Percentiles rank a stretch among this genome's conserved stretches.
Conservation (phyloP, 2,113 vertebrate species). For the mouse (Mus musculus) region GRCm39 chr9:69575001-69575500, state of each 20-base stretch:
- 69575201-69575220: neutral
- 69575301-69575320: neutral
- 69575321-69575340: neutral
- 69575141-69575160: neutral
- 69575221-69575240: neutral
- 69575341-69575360: neutral
- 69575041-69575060: neutral
- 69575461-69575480: neutral
- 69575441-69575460: neutral
- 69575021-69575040: no score
- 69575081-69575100: neutral
- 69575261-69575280: neutral
- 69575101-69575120: neutral
- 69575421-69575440: neutral
- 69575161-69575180: neutral
- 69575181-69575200: neutral
- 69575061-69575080: neutral
- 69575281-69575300: slow-evolving; percentile 16
- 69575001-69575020: neutral
- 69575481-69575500: slow-evolving; percentile 23
- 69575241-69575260: neutral
- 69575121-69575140: neutral
- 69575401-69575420: neutral
- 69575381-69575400: neutral
- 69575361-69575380: neutral